These are phyloP conservation scores for Ophthalmolycus amberensis DNA, from an alignment of 2,113 vertebrate genomes.

Conservation along the genomic window DNA sequence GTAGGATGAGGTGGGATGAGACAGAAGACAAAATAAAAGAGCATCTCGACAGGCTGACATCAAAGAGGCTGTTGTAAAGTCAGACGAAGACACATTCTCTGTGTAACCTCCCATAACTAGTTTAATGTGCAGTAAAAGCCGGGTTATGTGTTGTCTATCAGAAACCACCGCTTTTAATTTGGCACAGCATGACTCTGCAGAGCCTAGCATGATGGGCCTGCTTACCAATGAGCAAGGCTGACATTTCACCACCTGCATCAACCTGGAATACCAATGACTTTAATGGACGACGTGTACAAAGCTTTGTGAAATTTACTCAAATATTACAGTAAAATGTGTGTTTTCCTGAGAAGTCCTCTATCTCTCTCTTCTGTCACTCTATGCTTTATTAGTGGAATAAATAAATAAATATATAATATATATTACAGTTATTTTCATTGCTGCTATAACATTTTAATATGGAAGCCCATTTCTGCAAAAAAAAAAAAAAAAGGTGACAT, in stretches of 20 bases:
- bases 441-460: not conserved
- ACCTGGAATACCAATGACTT: no score
- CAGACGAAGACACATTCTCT: not conserved
- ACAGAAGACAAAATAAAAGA: not conserved
- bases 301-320: no score
- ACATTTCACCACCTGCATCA: no score
- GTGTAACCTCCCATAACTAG: not conserved
- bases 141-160: not conserved
- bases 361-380: no score
- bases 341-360: not conserved
- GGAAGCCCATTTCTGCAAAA: not conserved
- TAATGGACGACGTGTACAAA: not conserved
- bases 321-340: no score
- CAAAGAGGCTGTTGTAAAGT: not conserved
- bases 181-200: not conserved
- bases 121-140: conserved; percentile 3
- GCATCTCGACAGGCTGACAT: not conserved
- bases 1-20: not conserved
- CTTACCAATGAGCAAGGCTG: not conserved
- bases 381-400: not conserved
- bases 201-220: not conserved
- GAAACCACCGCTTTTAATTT: conserved; percentile 8
- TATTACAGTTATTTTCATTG: not conserved
- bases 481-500: no score
- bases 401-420: not conserved